Evolutionary conservation across 1,140 invertebrate species (phyloP), one percentile per base, ranked within the genome.

Genomic region (Paraescarpia echinospica): DNA sequence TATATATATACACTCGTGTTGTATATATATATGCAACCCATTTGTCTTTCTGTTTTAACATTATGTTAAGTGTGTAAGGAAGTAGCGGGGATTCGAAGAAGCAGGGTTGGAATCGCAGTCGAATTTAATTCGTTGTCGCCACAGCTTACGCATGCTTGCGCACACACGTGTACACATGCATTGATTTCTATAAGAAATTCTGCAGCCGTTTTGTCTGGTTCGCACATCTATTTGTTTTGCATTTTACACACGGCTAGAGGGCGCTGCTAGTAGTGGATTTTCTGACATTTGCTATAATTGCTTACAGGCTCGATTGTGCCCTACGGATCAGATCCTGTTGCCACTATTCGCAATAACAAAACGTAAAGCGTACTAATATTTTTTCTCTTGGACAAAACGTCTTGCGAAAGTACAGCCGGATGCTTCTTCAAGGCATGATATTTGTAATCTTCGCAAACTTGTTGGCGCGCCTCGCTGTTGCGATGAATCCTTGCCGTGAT

Each of bases 31-130:
- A 77, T 77, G 59, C 59, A 77, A 77, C 59, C 59, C 59, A 77
- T 77, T 77, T 77, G 59, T 77, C 59, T 77, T 77, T 77, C 59
- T 77, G 59, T 77, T 77, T 77, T 77, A 18, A 77, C 59, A 77
- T 77, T 77, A 77, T 77, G 59, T 77, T 77, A 77, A 77, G 1
- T 77, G 59, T 77, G 59, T 41, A 12, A 12, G 59, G 22, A 22
- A 4, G 4, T 27, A 18, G 18, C 8, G 18, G 18, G 59, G 27
- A 77, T 77, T 27, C 59, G 59, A 77, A 77, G 59, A 6, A 77
- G 59, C n/a, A n/a, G 59, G 59, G 8, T 77, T 31, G 59, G 41
- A 41, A 12, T 41, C 41, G 41, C 41, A 77, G 4, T 77, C 59
- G 22, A 77, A 77, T 77, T 77, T 77, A 27, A 77, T 77, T 77